Conservation (phyloP, 2,888 invertebrate genomes). For the Pristionchus entomophagus region DNA sequence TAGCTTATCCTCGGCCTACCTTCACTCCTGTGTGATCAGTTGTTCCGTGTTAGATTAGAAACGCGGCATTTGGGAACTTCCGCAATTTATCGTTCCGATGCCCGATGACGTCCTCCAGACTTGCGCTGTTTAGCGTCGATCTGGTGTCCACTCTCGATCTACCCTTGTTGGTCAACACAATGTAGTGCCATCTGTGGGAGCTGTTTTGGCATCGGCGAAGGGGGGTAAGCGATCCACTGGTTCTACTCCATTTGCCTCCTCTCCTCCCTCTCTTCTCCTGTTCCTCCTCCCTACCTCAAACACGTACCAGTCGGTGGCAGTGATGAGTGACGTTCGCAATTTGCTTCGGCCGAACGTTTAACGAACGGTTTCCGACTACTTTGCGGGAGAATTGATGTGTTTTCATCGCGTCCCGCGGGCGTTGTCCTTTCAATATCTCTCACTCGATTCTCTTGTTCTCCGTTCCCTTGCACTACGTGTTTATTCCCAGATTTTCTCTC, state of each 20-base stretch:
- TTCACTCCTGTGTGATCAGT: not conserved
- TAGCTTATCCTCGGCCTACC: not conserved
- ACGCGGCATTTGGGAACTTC: not conserved
- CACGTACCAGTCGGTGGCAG: constrained; percentile 35
- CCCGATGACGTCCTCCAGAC: not conserved
- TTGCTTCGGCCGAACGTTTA: not conserved
- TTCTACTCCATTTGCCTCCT: constrained; percentile 23
- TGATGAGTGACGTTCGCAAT: not conserved
- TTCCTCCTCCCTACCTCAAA: not conserved
- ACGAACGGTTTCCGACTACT: not conserved
- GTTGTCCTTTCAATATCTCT: too few species aligned
- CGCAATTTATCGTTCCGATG: not conserved
- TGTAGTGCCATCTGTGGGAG: not conserved
- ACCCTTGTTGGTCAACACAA: not conserved
- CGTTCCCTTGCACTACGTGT: constrained; percentile 19
- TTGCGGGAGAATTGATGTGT: not conserved
- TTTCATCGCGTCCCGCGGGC: not conserved
- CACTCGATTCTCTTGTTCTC: not conserved
- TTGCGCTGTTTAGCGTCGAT: not conserved
- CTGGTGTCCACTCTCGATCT: not conserved
- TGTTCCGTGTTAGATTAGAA: constrained; percentile 18
- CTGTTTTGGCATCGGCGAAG: not conserved
- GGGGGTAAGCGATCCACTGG: not conserved
- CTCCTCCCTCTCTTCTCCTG: not conserved
- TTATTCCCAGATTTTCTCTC: not conserved